Percentiles rank a stretch among this genome's conserved stretches.
Conservation (phyloP, 1,140 invertebrate genomes). For the Drosophila pectinifera region DNA sequence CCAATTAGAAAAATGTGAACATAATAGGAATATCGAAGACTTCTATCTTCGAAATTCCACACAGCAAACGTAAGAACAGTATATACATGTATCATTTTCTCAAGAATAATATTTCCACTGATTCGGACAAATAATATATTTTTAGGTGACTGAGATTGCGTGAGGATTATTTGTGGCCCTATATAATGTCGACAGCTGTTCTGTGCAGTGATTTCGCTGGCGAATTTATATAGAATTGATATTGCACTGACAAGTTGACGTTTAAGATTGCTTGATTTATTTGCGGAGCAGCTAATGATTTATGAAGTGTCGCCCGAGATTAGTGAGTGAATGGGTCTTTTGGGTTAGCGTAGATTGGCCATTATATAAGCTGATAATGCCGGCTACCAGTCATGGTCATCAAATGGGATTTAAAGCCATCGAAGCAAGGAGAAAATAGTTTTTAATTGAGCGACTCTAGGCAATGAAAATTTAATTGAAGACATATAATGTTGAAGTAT, state of each 20-base stretch:
- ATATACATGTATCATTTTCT: not conserved
- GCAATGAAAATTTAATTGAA: no score
- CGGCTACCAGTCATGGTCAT: not conserved
- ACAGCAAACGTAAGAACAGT: not conserved
- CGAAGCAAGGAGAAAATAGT: no score
- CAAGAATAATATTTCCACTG: not conserved
- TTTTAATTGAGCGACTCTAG: not conserved
- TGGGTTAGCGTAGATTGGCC: constrained; percentile 25
- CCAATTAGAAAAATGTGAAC: constrained; percentile 37
- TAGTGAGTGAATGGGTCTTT: constrained; percentile 54
- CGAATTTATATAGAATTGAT: constrained; percentile 60
- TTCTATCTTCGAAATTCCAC: not conserved
- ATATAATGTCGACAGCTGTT: constrained; percentile 53
- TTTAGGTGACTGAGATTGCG: constrained; percentile 43
- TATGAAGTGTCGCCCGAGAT: constrained; percentile 74
- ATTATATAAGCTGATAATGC: constrained; percentile 40
- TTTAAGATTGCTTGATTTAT: constrained; percentile 73
- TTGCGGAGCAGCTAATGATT: constrained; percentile 50
- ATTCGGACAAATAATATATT: constrained; percentile 30
- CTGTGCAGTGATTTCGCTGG: constrained; percentile 59
- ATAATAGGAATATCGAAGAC: not conserved
- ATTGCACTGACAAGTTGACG: constrained; percentile 65
- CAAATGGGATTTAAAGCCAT: constrained; percentile 4
- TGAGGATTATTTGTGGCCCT: constrained; percentile 43
- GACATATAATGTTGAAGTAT: no score